Conservation (phyloP, 2,113 vertebrate species). For the Phyllostomus hastatus region DNA sequence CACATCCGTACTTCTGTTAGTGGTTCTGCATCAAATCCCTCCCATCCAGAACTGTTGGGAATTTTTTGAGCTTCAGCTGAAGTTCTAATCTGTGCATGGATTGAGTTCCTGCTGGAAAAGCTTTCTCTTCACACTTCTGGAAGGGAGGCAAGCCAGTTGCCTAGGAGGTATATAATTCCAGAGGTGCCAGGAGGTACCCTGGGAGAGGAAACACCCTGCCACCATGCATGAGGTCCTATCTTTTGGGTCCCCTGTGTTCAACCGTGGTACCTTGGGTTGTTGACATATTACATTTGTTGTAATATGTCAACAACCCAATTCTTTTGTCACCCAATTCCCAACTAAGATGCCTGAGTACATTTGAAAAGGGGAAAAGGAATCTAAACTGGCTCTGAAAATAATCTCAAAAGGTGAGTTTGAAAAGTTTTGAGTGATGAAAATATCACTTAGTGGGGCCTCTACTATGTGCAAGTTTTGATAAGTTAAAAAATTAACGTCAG, state of each 20-base stretch:
- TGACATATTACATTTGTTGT: background rate
- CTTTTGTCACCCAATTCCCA: slow-evolving; percentile 11
- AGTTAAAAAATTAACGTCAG: background rate
- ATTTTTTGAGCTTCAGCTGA: background rate
- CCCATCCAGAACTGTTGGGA: background rate
- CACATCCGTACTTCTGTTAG: background rate
- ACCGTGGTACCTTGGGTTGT: background rate
- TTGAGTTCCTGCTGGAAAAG: background rate
- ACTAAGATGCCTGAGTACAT: background rate
- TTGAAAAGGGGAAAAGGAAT: background rate
- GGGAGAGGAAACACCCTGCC: background rate
- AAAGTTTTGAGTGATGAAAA: background rate
- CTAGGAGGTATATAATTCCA: background rate
- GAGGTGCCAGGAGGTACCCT: background rate
- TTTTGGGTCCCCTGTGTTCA: background rate
- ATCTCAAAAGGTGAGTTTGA: background rate
- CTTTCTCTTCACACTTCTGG: background rate
- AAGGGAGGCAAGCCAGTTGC: background rate
- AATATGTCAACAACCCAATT: too few relatives aligned
- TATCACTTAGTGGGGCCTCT: background rate
- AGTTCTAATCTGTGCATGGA: background rate
- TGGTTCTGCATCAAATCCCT: background rate
- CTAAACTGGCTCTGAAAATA: background rate
- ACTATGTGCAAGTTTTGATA: background rate
- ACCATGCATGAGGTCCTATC: background rate